Evolutionary conservation across 2,797 vertebrate species (phyloP), one percentile per base, ranked within the genome.

Genomic region (Sternarchorhynchus goeldii): DNA sequence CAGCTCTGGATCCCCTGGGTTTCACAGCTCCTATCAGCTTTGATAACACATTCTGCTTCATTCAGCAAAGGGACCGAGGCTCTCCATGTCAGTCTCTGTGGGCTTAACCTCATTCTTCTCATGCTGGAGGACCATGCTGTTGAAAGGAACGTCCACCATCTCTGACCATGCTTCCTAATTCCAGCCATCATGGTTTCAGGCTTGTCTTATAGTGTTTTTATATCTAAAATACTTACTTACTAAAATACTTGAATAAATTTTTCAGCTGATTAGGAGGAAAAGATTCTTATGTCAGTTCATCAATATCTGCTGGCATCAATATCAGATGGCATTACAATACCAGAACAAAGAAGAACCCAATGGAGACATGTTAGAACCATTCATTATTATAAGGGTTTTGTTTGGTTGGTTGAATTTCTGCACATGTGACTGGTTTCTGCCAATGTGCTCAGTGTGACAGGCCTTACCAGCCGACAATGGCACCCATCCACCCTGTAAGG

Each of bases 41-140:
- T 77, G 81, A 85, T 65, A 81, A 74, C 73, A 77, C 63, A 65
- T 71, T 79, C 29, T 65, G 70, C 71, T 81, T 76, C 32, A 64
- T 1, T 17, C 71, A 36, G 21, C 25, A 71, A 55, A 82, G 63
- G 45, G 69, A 71, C 58, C 6, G 45, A 78, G 80, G 29, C 73
- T 65, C 73, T 31, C 66, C 39, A 63, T 56, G 39, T 64, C 81
- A 67, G 55, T 55, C 71, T 73, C 55, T 64, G 31, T 69, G 62
- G 57, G 18, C 58, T 69, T 83, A 74, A 81, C 80, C 66, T 77
- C 56, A 65, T 79, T 73, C 69, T 58, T 75, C 75, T 71, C 73
- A 78, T 75, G 64, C 77, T 69, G 68, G 39, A 66, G 14, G 29
- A 77, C 55, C 25, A 70, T 53, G 21, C 29, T 39, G 74, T 39